These are phyloP conservation scores for Phoxinus phoxinus DNA, from an alignment of 2,113 vertebrate genomes.

Conservation along the genomic window DNA sequence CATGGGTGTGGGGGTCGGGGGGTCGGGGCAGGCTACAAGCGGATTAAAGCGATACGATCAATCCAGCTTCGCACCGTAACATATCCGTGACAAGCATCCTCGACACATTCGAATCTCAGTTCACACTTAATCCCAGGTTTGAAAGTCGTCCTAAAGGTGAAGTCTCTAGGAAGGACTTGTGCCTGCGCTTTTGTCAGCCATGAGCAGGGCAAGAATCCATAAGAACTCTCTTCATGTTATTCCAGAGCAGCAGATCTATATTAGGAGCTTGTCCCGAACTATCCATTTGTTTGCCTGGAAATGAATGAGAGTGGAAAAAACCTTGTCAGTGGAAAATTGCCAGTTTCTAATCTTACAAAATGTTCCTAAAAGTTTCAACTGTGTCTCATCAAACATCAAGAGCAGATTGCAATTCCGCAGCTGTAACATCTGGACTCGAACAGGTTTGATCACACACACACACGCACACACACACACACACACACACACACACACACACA, in stretches of 20 bases:
- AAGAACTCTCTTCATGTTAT: constrained; percentile 76
- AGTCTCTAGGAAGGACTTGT: constrained; percentile 75
- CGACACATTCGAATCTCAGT: constrained; percentile 51
- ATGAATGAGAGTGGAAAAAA: constrained; percentile 42
- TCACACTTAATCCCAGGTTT: constrained; percentile 64
- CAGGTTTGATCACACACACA: constrained; percentile 29
- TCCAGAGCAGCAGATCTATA: constrained; percentile 78
- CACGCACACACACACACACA: constrained; percentile 8
- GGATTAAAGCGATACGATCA: constrained; percentile 80
- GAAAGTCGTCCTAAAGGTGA: constrained; percentile 74
- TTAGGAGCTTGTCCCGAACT: constrained; percentile 75
- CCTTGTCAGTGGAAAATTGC: constrained; percentile 8
- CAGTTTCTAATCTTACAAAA: not conserved
- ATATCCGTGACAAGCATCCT: constrained; percentile 78
- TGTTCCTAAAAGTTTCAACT: not conserved
- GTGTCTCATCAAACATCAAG: not conserved
- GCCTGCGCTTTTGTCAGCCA: constrained; percentile 84
- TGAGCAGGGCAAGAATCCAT: constrained; percentile 73
- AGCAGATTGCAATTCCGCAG: not conserved
- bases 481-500: not conserved
- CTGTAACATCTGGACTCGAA: constrained; percentile 42
- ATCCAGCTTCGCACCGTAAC: constrained; percentile 87
- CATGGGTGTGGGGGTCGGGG: constrained; percentile 71
- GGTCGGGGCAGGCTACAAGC: constrained; percentile 80
- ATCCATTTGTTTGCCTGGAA: constrained; percentile 86